Conservation (phyloP, 2,888 invertebrate genomes). For the Plagodis dolabraria region DNA sequence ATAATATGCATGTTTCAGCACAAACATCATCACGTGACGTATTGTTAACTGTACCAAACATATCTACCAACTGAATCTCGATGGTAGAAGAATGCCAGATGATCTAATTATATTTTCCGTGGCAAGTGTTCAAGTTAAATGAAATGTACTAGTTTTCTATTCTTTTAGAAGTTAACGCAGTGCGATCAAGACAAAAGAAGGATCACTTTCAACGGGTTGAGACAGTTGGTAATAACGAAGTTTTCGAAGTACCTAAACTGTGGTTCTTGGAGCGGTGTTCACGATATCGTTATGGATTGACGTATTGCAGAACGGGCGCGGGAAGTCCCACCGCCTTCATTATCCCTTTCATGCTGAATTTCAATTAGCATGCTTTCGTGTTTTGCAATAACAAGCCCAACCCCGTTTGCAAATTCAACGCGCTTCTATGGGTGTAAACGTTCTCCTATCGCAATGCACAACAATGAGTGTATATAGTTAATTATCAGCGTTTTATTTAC, state of each 20-base stretch:
- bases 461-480: background rate
- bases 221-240: background rate
- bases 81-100: too few species aligned
- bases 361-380: constrained; percentile 81
- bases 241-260: constrained; percentile 17
- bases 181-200: background rate
- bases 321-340: constrained; percentile 63
- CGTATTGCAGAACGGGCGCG: constrained; percentile 54
- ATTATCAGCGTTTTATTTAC: too few species aligned
- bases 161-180: too few species aligned
- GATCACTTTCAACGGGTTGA: background rate
- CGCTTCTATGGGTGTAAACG: constrained; percentile 18
- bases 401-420: constrained; percentile 58
- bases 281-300: constrained; percentile 56
- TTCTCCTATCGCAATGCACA: constrained; percentile 10
- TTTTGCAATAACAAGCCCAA: constrained; percentile 76
- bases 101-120: too few species aligned
- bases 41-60: too few species aligned
- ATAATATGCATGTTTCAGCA: too few species aligned
- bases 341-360: constrained; percentile 85
- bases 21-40: too few species aligned
- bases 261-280: constrained; percentile 58
- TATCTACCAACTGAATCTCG: too few species aligned
- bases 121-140: too few species aligned
- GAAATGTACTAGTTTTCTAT: too few species aligned